These are phyloP conservation scores for Pseudomyrmex gracilis DNA, from an alignment of 1,140 invertebrate genomes.

Conservation along the genomic window DNA sequence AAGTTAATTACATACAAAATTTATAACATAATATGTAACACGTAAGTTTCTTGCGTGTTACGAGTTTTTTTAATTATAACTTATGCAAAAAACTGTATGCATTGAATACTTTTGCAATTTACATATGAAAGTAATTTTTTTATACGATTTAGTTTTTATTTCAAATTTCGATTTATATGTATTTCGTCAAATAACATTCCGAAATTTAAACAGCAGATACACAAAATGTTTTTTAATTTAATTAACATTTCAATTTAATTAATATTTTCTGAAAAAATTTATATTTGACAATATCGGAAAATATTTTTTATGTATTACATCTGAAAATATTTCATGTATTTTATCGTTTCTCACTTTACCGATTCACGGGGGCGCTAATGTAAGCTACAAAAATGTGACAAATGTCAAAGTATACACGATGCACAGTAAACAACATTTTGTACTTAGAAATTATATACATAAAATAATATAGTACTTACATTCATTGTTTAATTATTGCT, in stretches of 20 bases:
- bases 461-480: neutral
- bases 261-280: too few species aligned
- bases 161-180: neutral
- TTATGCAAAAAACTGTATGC: neutral
- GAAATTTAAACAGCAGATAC: too few species aligned
- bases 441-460: neutral
- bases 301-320: too few species aligned
- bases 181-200: neutral
- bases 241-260: too few species aligned
- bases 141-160: neutral
- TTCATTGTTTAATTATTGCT: conserved; percentile 2
- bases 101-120: neutral
- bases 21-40: conserved; percentile 1
- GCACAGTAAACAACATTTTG: neutral
- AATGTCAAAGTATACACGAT: neutral
- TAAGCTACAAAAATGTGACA: neutral
- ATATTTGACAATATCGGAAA: too few species aligned
- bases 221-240: too few species aligned
- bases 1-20: neutral
- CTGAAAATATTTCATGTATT: too few species aligned
- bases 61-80: neutral
- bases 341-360: neutral
- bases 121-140: neutral
- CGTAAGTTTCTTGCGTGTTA: too few species aligned
- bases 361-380: conserved; percentile 8